Evolutionary conservation across 2,113 vertebrate genomes (phyloP).

Genomic region (Leptosomus discolor): DNA sequence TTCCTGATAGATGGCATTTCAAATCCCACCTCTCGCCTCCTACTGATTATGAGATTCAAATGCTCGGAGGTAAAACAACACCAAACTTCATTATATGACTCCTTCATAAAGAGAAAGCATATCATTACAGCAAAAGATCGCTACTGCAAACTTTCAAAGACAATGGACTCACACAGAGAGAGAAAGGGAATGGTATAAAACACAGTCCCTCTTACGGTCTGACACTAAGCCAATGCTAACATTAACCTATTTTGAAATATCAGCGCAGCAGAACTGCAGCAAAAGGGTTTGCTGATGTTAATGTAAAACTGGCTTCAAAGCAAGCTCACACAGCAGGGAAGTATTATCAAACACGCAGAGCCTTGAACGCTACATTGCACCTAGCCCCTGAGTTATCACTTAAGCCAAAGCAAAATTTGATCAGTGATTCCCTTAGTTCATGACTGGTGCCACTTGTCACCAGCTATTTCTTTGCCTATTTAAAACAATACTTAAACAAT

Average conservation of each 20-base stretch:
- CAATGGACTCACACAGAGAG: accelerated
- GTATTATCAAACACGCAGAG: neutral
- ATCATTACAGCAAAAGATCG: neutral
- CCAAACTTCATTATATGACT: neutral
- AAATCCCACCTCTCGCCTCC: neutral
- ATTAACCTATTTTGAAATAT: neutral
- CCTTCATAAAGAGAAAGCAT: neutral
- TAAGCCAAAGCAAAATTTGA: neutral
- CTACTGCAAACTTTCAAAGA: neutral
- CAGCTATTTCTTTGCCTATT: neutral
- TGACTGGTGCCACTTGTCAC: neutral
- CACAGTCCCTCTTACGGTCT: neutral
- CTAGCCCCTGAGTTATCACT: neutral
- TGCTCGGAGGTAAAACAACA: neutral
- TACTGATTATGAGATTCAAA: neutral
- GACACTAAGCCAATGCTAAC: neutral
- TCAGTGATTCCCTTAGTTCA: neutral
- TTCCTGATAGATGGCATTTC: neutral
- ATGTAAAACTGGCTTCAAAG: neutral
- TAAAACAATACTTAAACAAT: neutral
- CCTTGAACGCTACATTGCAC: neutral
- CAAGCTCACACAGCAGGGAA: neutral
- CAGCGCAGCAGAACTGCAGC: neutral
- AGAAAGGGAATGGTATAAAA: neutral
- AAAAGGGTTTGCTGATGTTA: neutral